Conservation (phyloP, 2,888 invertebrate genomes). For the Keiferia lycopersicella region DNA sequence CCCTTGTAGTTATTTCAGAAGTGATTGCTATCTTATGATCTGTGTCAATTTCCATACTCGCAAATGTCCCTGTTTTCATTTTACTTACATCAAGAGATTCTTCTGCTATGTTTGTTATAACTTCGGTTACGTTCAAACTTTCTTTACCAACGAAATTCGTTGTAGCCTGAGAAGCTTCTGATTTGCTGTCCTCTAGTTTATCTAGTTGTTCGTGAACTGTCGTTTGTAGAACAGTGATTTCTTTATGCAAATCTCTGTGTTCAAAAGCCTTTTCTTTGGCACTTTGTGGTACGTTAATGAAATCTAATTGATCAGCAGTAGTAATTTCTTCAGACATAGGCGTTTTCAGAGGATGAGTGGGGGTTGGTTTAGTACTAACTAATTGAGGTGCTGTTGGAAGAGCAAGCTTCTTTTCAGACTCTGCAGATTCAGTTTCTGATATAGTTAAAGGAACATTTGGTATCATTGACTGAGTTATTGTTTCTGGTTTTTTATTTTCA, state of each 20-base stretch:
- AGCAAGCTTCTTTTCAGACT: constrained; percentile 83
- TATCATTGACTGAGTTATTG: constrained; percentile 72
- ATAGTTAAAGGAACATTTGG: constrained; percentile 83
- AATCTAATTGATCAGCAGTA: constrained; percentile 63
- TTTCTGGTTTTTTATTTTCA: constrained; percentile 50
- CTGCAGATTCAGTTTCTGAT: constrained; percentile 82
- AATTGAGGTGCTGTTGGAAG: constrained; percentile 50
- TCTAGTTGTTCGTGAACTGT: constrained; percentile 76
- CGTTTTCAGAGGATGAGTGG: constrained; percentile 67
- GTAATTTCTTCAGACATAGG: constrained; percentile 70
- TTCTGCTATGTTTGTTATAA: constrained; percentile 75
- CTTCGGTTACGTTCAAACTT: constrained; percentile 83
- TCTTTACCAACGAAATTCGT: constrained; percentile 78
- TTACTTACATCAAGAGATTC: constrained; percentile 60
- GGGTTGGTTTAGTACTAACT: constrained; percentile 47
- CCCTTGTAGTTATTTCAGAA: constrained; percentile 68
- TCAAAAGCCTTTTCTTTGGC: constrained; percentile 53
- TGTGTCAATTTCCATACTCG: constrained; percentile 73
- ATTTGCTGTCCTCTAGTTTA: constrained; percentile 78
- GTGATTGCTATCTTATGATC: constrained; percentile 77
- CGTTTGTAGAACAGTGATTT: constrained; percentile 64
- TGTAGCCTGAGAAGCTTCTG: constrained; percentile 75
- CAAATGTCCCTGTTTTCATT: constrained; percentile 67
- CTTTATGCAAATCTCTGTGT: constrained; percentile 63
- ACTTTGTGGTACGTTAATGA: constrained; percentile 44